A percentile compares a stretch with the other conserved stretches of the same genome.
Evolutionary conservation across 2,113 vertebrate species (phyloP).

Genomic region (Rhineura floridana): DNA sequence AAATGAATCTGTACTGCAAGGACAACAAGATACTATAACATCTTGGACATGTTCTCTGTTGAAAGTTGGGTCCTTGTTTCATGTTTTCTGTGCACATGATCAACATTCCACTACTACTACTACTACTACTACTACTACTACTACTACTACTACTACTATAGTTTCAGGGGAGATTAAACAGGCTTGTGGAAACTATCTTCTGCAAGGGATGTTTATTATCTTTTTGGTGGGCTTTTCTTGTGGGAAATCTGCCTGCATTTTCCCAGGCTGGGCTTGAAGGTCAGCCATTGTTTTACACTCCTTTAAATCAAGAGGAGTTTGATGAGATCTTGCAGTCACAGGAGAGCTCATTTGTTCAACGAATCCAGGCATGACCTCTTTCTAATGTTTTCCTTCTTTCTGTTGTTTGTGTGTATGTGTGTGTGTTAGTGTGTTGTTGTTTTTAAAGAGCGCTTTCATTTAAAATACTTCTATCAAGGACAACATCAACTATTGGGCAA

Average conservation of each 20-base stretch:
- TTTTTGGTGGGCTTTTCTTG: slow-evolving; percentile 56
- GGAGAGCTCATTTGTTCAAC: slow-evolving; percentile 75
- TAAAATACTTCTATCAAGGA: slow-evolving; percentile 51
- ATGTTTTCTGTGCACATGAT: slow-evolving; percentile 17
- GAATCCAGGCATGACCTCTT: slow-evolving; percentile 70
- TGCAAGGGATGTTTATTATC: slow-evolving; percentile 53
- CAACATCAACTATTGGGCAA: slow-evolving; percentile 46
- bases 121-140: too few relatives aligned
- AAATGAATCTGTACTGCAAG: slow-evolving; percentile 17
- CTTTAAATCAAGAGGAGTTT: slow-evolving; percentile 65
- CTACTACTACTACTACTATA: too few relatives aligned
- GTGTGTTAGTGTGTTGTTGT: not conserved
- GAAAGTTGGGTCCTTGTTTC: not conserved
- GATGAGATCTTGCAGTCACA: slow-evolving; percentile 68
- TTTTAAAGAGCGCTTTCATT: slow-evolving; percentile 38
- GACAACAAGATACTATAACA: slow-evolving; percentile 22
- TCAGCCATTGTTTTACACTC: slow-evolving; percentile 68
- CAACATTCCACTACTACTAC: too few relatives aligned
- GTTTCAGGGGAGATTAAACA: slow-evolving; percentile 54
- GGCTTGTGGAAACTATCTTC: slow-evolving; percentile 28
- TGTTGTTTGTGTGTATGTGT: slow-evolving; percentile 6
- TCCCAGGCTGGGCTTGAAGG: slow-evolving; percentile 67
- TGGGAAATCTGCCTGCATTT: slow-evolving; percentile 60
- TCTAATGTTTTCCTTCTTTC: slow-evolving; percentile 59
- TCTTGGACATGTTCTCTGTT: not conserved